Conservation (phyloP, 92 coral and sea anemone species). For the Actinernus sp. region DNA sequence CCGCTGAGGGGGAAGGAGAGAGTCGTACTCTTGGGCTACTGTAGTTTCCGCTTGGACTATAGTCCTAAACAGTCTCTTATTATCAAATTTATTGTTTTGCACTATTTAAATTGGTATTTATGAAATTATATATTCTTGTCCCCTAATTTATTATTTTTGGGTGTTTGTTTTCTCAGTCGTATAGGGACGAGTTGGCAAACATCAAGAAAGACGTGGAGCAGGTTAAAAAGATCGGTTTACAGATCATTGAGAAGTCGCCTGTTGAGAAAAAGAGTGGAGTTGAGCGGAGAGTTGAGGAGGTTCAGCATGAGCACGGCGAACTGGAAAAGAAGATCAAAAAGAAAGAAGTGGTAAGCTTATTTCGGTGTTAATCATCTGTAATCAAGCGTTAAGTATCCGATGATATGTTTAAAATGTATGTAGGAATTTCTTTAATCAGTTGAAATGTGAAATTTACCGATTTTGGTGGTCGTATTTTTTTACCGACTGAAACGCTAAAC, state of each 20-base stretch:
- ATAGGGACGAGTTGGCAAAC: conserved; percentile 81
- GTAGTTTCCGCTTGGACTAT: no score
- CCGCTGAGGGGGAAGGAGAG: no score
- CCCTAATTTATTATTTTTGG: neutral
- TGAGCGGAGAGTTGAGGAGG: conserved; percentile 90
- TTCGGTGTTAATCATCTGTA: no score
- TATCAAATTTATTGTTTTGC: neutral
- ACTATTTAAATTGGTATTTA: neutral
- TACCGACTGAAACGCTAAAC: no score
- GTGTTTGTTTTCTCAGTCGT: conserved; percentile 75
- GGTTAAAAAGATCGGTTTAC: conserved; percentile 82
- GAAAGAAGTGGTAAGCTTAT: conserved; percentile 85
- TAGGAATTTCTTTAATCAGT: no score
- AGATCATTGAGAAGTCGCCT: conserved; percentile 78
- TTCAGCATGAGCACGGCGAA: conserved; percentile 87
- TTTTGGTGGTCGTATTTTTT: no score
- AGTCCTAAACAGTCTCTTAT: neutral
- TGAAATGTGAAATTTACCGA: no score
- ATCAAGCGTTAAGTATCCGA: no score
- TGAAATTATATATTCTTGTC: neutral
- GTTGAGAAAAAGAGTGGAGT: conserved; percentile 87
- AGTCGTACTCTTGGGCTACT: no score
- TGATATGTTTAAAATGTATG: no score
- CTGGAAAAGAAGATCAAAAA: conserved; percentile 84
- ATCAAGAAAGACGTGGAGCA: conserved; percentile 88